Evolutionary conservation across 92 coral and sea anemone genomes (phyloP), one percentile per base, ranked within the genome.

Genomic region (Muricea muricata): DNA sequence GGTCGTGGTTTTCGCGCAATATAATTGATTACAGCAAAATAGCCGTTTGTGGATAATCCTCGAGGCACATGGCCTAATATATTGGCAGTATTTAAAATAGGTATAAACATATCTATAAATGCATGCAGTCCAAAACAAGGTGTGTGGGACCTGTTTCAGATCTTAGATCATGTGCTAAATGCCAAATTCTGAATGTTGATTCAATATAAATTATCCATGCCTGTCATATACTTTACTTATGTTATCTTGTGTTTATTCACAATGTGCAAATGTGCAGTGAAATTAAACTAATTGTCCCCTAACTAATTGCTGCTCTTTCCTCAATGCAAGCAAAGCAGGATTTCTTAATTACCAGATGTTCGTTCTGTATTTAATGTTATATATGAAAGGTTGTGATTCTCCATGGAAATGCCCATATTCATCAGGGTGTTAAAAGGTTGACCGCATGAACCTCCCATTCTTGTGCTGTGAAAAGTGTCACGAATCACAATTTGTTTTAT

Each of bases 141-240:
- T 63, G 68, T 60, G 70, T 63, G 14, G 65, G 18, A 63, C 70
- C 70, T 63, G 70, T 18, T 0, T 25, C 30, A 28, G 39, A 63
- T 63, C 70, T 63, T 30, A 63, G 70, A 8, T 63, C 70, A 63
- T 63, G 6, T 30, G 37, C 70, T 28, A 25, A 52, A 63, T 63
- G 70, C 13, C 4, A 28, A n/a, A 63, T 28, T 29, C 17, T 63
- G 3, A 63, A 28, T 63, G 30, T 63, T 13, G 13, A 63, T 63
- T 63, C 70, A 63, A 28, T 17, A 25, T 26, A 57, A 57, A 20
- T 57, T 57, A 57, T 54, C 65, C 28, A 20, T 28, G 65, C 25
- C n/a, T 57, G 65, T 21, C 65, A 57, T 6, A 14, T 32, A 21
- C 65, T 57, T 24, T 20, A 28, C 0, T 28, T 4, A 57, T 7